Percentiles rank a stretch among this genome's conserved stretches.
phyloP scores from a whole-genome alignment of 2,113 vertebrate genomes.

The Bos javanicus region DNA sequence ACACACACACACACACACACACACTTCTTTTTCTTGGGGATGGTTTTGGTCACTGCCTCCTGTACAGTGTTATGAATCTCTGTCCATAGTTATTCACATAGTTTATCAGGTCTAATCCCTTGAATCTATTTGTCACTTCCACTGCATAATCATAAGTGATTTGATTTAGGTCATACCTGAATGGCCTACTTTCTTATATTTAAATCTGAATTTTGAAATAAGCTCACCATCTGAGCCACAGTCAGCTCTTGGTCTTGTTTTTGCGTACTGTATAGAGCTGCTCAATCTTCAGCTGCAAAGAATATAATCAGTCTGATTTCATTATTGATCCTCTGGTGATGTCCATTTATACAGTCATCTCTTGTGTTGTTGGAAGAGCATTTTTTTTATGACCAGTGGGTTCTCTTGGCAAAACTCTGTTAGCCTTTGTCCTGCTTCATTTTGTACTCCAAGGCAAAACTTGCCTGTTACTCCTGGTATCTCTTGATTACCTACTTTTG shows the following conservation, averaged over 20 bases:
- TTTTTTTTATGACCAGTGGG: background rate
- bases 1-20: background rate
- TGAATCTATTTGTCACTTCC: background rate
- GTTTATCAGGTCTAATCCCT: background rate
- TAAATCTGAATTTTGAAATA: background rate
- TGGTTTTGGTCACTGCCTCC: background rate
- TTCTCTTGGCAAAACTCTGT: background rate
- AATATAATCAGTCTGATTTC: background rate
- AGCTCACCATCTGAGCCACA: background rate
- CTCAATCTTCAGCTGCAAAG: background rate
- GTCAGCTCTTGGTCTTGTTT: background rate
- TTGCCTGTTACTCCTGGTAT: background rate
- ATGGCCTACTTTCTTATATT: background rate
- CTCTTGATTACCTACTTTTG: background rate
- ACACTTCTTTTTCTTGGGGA: background rate
- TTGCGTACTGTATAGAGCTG: background rate
- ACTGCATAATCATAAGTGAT: background rate
- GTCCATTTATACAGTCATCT: background rate
- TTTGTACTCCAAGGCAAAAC: background rate
- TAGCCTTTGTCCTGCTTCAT: background rate
- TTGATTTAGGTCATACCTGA: background rate
- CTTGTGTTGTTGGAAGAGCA: background rate
- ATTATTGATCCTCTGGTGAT: background rate
- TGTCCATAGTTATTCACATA: background rate
- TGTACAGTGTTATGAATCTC: background rate